Percentiles rank a stretch among this genome's conserved stretches.
Evolutionary conservation across 2,797 vertebrate species (phyloP).

Genomic region (Gastrophryne carolinensis): DNA sequence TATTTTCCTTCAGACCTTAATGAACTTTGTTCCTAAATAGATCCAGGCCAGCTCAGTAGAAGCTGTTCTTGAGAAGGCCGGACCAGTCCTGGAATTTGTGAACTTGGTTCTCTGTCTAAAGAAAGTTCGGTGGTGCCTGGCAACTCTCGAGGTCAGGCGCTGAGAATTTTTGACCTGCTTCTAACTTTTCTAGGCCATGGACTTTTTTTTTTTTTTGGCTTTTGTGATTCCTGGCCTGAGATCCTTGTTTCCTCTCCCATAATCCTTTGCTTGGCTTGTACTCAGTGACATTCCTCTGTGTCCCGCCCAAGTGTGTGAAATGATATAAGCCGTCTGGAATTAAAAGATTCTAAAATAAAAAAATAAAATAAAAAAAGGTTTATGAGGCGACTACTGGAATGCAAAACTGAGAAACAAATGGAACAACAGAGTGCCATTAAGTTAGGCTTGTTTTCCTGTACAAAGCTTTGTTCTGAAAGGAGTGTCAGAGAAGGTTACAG

Average conservation of each 20-base stretch:
- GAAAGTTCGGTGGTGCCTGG: neutral
- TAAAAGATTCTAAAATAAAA: constrained; percentile 9
- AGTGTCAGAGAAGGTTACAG: neutral
- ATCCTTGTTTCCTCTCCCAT: constrained; percentile 23
- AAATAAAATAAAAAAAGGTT: neutral
- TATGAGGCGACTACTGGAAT: constrained; percentile 19
- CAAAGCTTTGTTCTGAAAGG: neutral
- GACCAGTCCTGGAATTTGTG: neutral
- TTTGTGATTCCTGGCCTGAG: constrained; percentile 20
- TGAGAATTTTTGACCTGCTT: neutral
- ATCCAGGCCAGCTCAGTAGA: neutral
- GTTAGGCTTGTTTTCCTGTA: neutral
- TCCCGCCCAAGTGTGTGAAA: constrained; percentile 29
- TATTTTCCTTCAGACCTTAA: neutral
- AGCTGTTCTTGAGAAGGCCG: neutral
- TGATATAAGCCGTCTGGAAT: constrained; percentile 44
- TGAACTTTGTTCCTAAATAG: neutral
- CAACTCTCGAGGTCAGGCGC: neutral
- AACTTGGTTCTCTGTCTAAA: neutral
- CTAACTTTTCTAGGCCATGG: neutral
- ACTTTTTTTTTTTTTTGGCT: neutral
- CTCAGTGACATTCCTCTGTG: constrained; percentile 1
- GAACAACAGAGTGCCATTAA: neutral
- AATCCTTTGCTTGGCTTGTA: constrained; percentile 24
- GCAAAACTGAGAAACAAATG: constrained; percentile 1